Base-by-base conservation (phyloP, 2,797 vertebrate species). In the Crenichthys baileyi region DNA sequence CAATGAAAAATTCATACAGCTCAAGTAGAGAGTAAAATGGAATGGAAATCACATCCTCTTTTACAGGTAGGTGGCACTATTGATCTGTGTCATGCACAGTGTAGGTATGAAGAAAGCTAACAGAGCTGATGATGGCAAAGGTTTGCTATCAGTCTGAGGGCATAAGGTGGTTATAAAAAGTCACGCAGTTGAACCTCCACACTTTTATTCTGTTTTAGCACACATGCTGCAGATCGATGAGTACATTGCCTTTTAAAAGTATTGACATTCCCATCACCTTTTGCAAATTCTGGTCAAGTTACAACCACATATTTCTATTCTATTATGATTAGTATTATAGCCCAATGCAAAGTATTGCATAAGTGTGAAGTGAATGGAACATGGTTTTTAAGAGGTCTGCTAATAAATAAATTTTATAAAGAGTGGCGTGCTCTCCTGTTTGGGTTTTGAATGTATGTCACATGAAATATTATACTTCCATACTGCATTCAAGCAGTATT, bases 41-140 rank as follows among this genome's bases (percentile, higher is more conserved):
- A 46, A 15, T 16, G 13, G 13, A 46, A 16, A 3, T n/a, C 12
- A 8, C 13, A 18, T 44, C 44, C 24, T 24, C 7, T 80, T 63
- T 70, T 16, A 86, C 91, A 89, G 83, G 83, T 90, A 94, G 94
- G 90, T 88, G 94, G 93, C 80, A 85, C 90, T 92, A 81, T 89
- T 53, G 77, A 75, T 90, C 91, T 90, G 63, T 73, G 16, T 77
- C 36, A 76, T 7, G 65, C 22, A 79, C n/a, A 63, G 39, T 72
- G 22, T 22, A 79, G 36, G 63, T 67, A 75, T 77, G 44, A 73
- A 24, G 55, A 73, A 7, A 22, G 12, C 16, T 70, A 81, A n/a
- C 16, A 58, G 74, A 12, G 7, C 60, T 39, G 7, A 48, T 55
- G 29, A 65, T 63, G 1, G 15, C 15, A 74, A 26, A 48, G 60